phyloP scores from a whole-genome alignment of 2,113 vertebrate genomes.

The Upupa epops region DNA sequence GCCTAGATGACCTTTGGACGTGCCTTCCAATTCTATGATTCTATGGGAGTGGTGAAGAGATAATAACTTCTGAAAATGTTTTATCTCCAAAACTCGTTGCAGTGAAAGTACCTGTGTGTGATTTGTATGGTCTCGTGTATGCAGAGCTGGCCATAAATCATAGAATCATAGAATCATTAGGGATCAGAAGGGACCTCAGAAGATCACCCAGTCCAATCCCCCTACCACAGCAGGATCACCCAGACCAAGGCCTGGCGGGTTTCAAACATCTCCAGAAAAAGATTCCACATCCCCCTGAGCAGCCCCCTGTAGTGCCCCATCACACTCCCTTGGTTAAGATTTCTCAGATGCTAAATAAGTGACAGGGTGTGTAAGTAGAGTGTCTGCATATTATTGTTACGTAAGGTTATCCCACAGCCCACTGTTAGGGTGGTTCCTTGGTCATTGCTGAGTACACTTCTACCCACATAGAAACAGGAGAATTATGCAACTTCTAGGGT shows the following conservation, averaged over 20 bases:
- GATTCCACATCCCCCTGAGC: too few species aligned
- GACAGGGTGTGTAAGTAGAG: neutral
- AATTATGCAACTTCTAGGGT: neutral
- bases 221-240: too few species aligned
- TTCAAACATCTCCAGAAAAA: too few species aligned
- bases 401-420: neutral
- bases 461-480: neutral
- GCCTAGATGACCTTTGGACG: too few species aligned
- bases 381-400: neutral
- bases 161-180: too few species aligned
- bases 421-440: neutral
- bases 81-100: neutral
- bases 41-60: neutral
- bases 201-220: too few species aligned
- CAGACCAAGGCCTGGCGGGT: too few species aligned
- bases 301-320: too few species aligned
- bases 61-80: neutral
- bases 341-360: neutral
- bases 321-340: too few species aligned
- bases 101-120: neutral
- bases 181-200: too few species aligned
- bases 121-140: accelerated
- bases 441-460: neutral
- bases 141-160: neutral
- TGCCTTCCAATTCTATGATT: too few species aligned